Evolutionary conservation across 1,140 invertebrate genomes (phyloP), one percentile per base, ranked within the genome.

Genomic region (Drosophila subpulchrella): DNA sequence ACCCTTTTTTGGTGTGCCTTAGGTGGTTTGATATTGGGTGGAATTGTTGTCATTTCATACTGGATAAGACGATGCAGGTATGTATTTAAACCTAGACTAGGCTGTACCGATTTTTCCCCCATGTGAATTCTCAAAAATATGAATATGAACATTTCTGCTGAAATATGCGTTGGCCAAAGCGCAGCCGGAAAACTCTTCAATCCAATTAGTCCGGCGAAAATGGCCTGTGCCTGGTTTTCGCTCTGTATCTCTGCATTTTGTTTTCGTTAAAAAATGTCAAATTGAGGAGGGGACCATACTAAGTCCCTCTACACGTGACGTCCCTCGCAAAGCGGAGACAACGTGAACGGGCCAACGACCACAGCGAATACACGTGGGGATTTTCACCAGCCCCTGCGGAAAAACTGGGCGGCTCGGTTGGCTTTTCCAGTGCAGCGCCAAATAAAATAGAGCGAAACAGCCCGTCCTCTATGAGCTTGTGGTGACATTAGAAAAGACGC

Each of bases 31-130:
- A 76, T 92, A 65, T 82, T 92, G 60, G 91, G 90, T 62, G 91
- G 85, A 76, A 91, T 92, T 51, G 89, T 91, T 76, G 91, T 92
- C 54, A 92, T 92, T 58, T 91, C 91, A 71, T 92, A 91, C 61
- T 92, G 91, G 91, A 92, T 92, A 84, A 79, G 86, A 92, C 78
- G 91, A 92, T 92, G 91, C 91, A 92, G 91, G 91, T 92, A 92
- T 82, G 81, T 77, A 71, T 58, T 41, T 6, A 24, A 15, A 15
- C 17, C 15, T 3, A 17, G 13, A 6, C 42, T 42, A 42, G 15
- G 30, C n/a, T 58, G 30, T 58, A 70, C 36, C 15, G 0, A 38
- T 13, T 36, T 36, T 24, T 6, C 30, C 27, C 36, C 8, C 38
- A 27, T 47, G 20, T 39, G 34, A 62, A 53, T 61, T 65, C 32